These are phyloP conservation scores for Lepidurus arcticus DNA, from an alignment of 1,140 invertebrate species.

Conservation along the genomic window DNA sequence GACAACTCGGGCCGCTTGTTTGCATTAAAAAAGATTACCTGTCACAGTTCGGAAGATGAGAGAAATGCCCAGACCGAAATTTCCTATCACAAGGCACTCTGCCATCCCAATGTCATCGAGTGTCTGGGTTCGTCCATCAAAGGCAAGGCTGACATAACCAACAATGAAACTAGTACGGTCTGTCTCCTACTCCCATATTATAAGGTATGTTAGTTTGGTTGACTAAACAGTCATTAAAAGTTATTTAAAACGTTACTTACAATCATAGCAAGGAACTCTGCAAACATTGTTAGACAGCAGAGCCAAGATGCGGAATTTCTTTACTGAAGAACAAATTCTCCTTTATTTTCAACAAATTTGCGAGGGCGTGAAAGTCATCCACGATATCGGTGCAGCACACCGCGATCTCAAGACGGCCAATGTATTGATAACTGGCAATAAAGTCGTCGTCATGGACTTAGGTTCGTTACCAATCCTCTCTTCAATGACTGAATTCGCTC, in stretches of 20 bases:
- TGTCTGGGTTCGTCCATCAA: conserved; percentile 63
- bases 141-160: conserved; percentile 57
- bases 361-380: conserved; percentile 67
- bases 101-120: conserved; percentile 70
- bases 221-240: not conserved
- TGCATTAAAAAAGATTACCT: conserved; percentile 75
- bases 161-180: conserved; percentile 65
- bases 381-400: conserved; percentile 68
- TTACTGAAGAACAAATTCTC: conserved; percentile 59
- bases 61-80: conserved; percentile 66
- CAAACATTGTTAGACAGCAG: conserved; percentile 60
- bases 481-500: not conserved
- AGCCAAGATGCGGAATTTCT: conserved; percentile 53
- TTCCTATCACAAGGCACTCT: conserved; percentile 62
- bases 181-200: conserved; percentile 73
- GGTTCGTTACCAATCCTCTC: conserved; percentile 45
- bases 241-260: not conserved
- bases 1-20: conserved; percentile 60
- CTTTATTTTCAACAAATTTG: conserved; percentile 67
- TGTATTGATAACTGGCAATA: conserved; percentile 66
- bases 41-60: conserved; percentile 73
- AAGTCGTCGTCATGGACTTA: conserved; percentile 75
- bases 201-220: conserved; percentile 49
- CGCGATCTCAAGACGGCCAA: conserved; percentile 80
- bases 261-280: conserved; percentile 63